Conservation (phyloP, 2,113 vertebrate genomes). For the Puffinus mauretanicus region DNA sequence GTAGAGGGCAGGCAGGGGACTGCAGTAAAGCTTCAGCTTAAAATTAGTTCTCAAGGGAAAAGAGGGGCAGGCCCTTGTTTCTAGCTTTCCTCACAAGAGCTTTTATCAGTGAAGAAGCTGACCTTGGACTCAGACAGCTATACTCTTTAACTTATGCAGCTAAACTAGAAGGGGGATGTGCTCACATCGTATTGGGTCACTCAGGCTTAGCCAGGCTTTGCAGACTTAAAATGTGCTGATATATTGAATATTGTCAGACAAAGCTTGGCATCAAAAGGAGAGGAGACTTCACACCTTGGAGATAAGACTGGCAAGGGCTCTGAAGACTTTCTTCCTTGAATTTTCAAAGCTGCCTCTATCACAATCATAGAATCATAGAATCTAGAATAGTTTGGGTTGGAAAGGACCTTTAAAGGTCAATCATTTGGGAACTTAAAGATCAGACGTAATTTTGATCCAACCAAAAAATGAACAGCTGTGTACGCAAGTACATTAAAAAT, state of each 20-base stretch:
- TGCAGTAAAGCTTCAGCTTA: not conserved
- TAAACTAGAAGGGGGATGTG: not conserved
- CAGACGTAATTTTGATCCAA: not conserved
- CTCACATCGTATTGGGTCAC: accelerated
- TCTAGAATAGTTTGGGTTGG: too few species aligned
- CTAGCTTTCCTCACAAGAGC: not conserved
- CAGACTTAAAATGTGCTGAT: not conserved
- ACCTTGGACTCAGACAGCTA: not conserved
- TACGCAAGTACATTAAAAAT: not conserved
- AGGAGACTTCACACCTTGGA: not conserved
- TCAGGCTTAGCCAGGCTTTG: not conserved
- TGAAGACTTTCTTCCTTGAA: not conserved
- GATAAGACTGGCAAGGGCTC: not conserved
- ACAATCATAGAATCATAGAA: not conserved
- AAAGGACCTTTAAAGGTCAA: not conserved
- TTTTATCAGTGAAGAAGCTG: not conserved
- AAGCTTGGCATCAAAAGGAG: not conserved
- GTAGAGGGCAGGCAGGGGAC: not conserved
- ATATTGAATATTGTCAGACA: not conserved
- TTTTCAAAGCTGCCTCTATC: not conserved
- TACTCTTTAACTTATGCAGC: not conserved
- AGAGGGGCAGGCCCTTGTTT: not conserved
- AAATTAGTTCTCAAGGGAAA: not conserved
- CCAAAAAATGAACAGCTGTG: not conserved
- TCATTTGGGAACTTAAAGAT: not conserved